Conservation (phyloP, 2,113 vertebrate genomes). For the Romanogobio albipinnatus region DNA sequence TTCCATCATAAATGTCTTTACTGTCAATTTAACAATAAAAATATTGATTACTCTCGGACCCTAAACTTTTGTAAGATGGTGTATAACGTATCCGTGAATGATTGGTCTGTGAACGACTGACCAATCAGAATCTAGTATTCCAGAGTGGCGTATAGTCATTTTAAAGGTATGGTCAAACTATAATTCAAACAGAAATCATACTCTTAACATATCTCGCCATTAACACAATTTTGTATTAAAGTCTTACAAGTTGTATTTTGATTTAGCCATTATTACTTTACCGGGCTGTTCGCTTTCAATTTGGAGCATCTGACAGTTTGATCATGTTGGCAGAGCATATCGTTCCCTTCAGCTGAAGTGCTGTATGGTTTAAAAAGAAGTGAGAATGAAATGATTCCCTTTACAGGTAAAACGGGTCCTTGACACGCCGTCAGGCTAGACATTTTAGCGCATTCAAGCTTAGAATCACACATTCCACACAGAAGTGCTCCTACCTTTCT, state of each 20-base stretch:
- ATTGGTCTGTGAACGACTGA: not conserved
- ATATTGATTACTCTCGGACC: not conserved
- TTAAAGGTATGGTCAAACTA: not conserved
- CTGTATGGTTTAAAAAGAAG: constrained; percentile 24
- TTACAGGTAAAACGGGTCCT: constrained; percentile 46
- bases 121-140: not conserved
- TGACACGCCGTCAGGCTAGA: constrained; percentile 5
- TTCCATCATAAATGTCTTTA: not conserved
- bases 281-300: constrained; percentile 4
- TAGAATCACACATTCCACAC: constrained; percentile 37
- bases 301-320: not conserved
- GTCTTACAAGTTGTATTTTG: not conserved
- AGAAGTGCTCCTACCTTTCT: constrained; percentile 48
- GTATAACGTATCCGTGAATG: not conserved
- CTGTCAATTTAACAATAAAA: not conserved
- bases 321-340: constrained; percentile 2
- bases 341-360: constrained; percentile 16
- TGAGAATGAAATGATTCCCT: constrained; percentile 33
- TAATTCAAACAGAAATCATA: not conserved
- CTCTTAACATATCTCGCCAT: not conserved
- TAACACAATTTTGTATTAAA: not conserved
- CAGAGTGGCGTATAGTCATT: not conserved
- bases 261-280: constrained; percentile 4
- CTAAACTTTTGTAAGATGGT: not conserved
- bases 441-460: constrained; percentile 38